Conservation (phyloP, 2,113 vertebrate genomes). For the Hippolais icterina region DNA sequence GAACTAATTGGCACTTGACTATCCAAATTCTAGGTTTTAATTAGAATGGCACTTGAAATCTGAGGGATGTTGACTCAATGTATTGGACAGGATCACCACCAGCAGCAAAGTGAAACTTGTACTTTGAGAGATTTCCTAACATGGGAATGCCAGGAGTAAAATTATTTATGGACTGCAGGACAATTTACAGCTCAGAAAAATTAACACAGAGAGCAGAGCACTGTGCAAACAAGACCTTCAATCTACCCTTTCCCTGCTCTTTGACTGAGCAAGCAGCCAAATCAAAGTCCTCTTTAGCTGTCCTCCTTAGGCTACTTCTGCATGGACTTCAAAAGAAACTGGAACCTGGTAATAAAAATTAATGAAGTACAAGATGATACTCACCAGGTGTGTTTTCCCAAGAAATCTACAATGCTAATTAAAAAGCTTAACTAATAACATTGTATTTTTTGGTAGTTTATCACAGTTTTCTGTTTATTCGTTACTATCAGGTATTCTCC, state of each 20-base stretch:
- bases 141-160: background rate
- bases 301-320: background rate
- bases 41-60: background rate
- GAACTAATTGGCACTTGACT: background rate
- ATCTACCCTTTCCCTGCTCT: background rate
- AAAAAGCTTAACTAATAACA: background rate
- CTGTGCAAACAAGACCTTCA: background rate
- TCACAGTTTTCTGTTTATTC: background rate
- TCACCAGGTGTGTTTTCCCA: background rate
- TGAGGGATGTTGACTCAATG: background rate
- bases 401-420: background rate
- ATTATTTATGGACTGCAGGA: background rate
- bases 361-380: background rate
- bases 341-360: background rate
- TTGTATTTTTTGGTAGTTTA: background rate
- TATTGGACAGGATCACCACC: background rate
- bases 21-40: background rate
- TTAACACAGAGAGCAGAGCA: background rate
- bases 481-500: background rate
- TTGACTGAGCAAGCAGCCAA: background rate
- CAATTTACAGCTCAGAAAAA: background rate
- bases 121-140: background rate
- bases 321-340: background rate
- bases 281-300: background rate
- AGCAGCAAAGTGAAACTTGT: background rate